Base-by-base conservation (phyloP, 2,888 invertebrate genomes). In the Kryphioiulus occultus region DNA sequence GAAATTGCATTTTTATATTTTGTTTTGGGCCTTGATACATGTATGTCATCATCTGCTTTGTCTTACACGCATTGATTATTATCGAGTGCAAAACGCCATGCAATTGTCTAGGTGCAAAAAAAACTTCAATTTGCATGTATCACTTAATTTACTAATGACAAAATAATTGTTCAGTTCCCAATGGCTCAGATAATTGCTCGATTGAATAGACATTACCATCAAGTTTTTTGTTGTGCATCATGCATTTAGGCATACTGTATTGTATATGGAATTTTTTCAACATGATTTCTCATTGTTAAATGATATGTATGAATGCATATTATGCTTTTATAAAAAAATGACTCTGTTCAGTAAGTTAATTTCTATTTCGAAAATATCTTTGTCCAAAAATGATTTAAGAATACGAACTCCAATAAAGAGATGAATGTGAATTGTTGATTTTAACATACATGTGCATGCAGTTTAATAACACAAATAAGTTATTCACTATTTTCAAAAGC, bases 121-220 rank as follows among this genome's bases (percentile, higher is more conserved):
- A 78, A 78, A 78, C 26, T 30, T 26, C 78, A 78, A 78, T 78
- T 78, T 78, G 78, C 78, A 78, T 78, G 78, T 78, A 30, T 78
- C 78, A 30, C 78, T 78, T 78, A 78, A 78, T 78, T 78, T 78
- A 78, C 78, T 78, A 26, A 26, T 78, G 78, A 78, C 78, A 78
- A 30, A 78, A 78, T 78, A 78, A 78, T 78, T 78, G 78, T 30
- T 30, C 15, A 78, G 26, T 22, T 78, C 15, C 78, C 78, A 78
- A 30, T 78, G 1, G 78, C 78, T 78, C 78, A 30, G 78, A 78
- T 78, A 78, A 78, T 78, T 78, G 78, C 30, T 30, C 30, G 78
- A 78, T 78, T 78, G 30, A 78, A 78, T 78, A 78, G 15, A 12
- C 12, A 26, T 78, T 30, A 10, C 3, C 78, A 78, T 78, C 26